These are phyloP conservation scores for Perdita meconis DNA, from an alignment of 2,888 invertebrate species.

Conservation along the genomic window DNA sequence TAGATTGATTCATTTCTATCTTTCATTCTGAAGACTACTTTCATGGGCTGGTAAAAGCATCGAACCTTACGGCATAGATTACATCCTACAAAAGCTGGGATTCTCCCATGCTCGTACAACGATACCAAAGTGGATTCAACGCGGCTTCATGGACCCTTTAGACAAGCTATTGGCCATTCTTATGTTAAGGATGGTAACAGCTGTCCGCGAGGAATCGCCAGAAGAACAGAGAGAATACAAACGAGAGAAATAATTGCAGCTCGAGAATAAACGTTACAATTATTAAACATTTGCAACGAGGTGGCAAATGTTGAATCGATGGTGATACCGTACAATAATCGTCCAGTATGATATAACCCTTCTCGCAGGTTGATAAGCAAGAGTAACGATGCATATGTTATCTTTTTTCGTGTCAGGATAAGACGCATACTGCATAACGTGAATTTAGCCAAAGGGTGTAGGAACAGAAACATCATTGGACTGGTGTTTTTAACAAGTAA, in stretches of 20 bases:
- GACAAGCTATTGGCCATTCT: slow-evolving; percentile 95
- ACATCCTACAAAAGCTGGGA: slow-evolving; percentile 98
- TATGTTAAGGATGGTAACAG: slow-evolving; percentile 89
- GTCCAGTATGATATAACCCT: slow-evolving; percentile 37
- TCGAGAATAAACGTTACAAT: slow-evolving; percentile 4
- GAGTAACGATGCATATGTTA: slow-evolving; percentile 28
- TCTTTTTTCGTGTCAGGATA: slow-evolving; percentile 22
- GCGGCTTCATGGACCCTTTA: slow-evolving; percentile 98
- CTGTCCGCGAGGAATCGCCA: slow-evolving; percentile 82
- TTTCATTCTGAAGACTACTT: slow-evolving; percentile 85
- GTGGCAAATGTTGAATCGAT: not conserved
- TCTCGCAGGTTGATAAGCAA: slow-evolving; percentile 31
- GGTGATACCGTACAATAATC: slow-evolving; percentile 52
- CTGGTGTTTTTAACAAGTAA: slow-evolving; percentile 41
- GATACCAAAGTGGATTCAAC: slow-evolving; percentile 99
- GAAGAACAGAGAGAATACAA: slow-evolving; percentile 79
- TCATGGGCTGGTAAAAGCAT: slow-evolving; percentile 98
- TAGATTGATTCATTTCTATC: not conserved
- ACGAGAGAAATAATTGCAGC: slow-evolving; percentile 72
- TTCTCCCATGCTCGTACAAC: slow-evolving; percentile 99
- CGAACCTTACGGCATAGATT: slow-evolving; percentile 99
- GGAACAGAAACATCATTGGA: slow-evolving; percentile 37
- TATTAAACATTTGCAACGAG: not conserved
- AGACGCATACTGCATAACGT: slow-evolving; percentile 9
- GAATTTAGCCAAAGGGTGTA: slow-evolving; percentile 21